Conservation (phyloP, 2,888 invertebrate species). For the Crossocerus cetratus region DNA sequence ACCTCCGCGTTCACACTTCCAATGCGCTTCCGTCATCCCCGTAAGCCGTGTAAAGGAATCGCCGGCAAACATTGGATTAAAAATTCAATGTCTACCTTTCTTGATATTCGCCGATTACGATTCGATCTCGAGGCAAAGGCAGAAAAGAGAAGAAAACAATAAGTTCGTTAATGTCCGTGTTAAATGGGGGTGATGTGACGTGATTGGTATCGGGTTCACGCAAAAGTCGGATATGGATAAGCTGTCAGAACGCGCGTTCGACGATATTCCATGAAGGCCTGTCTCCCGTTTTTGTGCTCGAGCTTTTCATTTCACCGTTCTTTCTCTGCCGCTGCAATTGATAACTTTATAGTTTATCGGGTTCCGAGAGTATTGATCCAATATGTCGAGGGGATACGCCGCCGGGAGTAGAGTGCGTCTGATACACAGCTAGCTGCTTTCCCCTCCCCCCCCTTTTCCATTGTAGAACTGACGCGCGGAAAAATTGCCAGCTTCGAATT, state of each 20-base stretch:
- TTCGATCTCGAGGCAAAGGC: too few species aligned
- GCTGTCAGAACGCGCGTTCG: constrained; percentile 36
- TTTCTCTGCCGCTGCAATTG: constrained; percentile 5
- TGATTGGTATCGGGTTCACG: too few species aligned
- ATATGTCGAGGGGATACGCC: too few species aligned
- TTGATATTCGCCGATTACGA: too few species aligned
- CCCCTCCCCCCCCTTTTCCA: background rate
- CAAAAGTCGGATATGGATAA: background rate
- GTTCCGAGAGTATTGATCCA: background rate
- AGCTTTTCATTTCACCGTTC: constrained; percentile 6
- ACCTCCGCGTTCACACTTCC: constrained; percentile 39
- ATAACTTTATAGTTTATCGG: constrained; percentile 4
- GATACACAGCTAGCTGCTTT: background rate
- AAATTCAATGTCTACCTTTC: too few species aligned
- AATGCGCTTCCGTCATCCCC: too few species aligned
- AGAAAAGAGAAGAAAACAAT: too few species aligned
- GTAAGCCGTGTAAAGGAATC: too few species aligned
- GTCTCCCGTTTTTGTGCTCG: constrained; percentile 46
- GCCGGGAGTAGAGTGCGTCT: background rate
- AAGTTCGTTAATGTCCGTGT: too few species aligned
- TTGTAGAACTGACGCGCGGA: background rate
- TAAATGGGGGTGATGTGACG: too few species aligned
- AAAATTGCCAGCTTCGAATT: constrained; percentile 1
- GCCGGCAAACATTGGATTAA: too few species aligned
- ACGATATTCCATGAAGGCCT: constrained; percentile 7